Evolutionary conservation across 2,797 vertebrate species (phyloP), one percentile per base, ranked within the genome.

Genomic region (Aselliscus stoliczkanus): DNA sequence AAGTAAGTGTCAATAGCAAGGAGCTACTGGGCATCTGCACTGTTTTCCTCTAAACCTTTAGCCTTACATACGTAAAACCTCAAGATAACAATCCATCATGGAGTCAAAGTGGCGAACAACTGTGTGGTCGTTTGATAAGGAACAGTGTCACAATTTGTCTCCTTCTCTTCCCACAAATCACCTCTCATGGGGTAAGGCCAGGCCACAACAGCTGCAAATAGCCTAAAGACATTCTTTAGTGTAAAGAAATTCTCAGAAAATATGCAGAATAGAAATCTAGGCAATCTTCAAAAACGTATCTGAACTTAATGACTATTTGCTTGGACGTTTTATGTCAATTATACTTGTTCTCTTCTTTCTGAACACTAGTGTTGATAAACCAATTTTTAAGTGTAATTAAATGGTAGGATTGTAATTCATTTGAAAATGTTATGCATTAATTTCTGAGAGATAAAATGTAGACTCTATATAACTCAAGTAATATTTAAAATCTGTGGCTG

Each of bases 111-210:
- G 99, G 99, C 98, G 98, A 98, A 99, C 99, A 99, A 99, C 99
- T 99, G 99, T 99, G 99, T 99, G 99, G 99, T 99, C 99, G 98
- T 99, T 99, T 99, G 99, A 99, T 99, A 99, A 99, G 99, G 98
- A 98, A 99, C 98, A 99, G 99, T 99, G 99, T 99, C 99, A 99
- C 98, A 98, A 99, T 99, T 99, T 99, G 98, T 99, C 99, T 99
- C 98, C 98, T 98, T 98, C 98, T 98, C 98, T 99, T 99, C 99
- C 99, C 99, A 99, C 99, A 98, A 98, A 98, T 99, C 99, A 98
- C 98, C 99, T 98, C 98, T 98, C 99, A 99, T 98, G 98, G 99
- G 98, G 98, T 98, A 98, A 98, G 97, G 98, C 97, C 98, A 98
- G 98, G 98, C 97, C 98, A 96, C 97, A 98, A 98, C 98, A 98